Base-by-base conservation (phyloP, 1,140 invertebrate species). In the Drosophila tani region DNA sequence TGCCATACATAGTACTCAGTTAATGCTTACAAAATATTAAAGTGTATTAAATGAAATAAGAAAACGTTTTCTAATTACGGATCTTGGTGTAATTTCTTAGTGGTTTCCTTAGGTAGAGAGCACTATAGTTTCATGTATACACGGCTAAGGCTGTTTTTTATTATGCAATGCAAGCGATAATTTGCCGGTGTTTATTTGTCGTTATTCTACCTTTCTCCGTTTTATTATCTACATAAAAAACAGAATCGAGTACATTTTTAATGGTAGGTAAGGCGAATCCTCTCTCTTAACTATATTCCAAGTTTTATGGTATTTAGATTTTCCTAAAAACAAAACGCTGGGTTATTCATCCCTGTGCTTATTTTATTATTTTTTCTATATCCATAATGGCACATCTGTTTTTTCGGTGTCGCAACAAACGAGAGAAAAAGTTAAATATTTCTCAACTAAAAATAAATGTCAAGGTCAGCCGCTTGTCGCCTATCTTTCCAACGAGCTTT, bases 371-470 rank as follows among this genome's bases (percentile, higher is more conserved):
- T 46, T 29, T 60, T 27, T 57, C 57, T 60, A 29, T 51, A 62
- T 68, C 51, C 32, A 47, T 41, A 57, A 32, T 47, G 41, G 49
- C 47, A 64, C 79, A 69, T 75, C 59, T 81, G 58, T 76, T 75
- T 46, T 21, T 49, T 21, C 15, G 51, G 40, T 86, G 70, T 70
- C 45, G 59, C 60, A 55, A 58, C 43, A 19, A 82, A 65, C 51
- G 67, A 90, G 67, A 85, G 78, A 90, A 85, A 81, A 79, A 68
- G 70, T 90, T 78, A 59, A 87, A 90, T 79, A 85, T 63, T 68
- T 75, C 79, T 60, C 62, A 80, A 78, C 90, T 90, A 90, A 80
- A 90, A 90, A 90, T 90, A 90, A 90, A 90, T 90, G 86, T 90
- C 86, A 90, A 91, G 86, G 86, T 90, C 86, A 82, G 66, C 79